Evolutionary conservation across 2,113 vertebrate genomes (phyloP), one percentile per base, ranked within the genome.

Genomic region (Platysteira castanea): DNA sequence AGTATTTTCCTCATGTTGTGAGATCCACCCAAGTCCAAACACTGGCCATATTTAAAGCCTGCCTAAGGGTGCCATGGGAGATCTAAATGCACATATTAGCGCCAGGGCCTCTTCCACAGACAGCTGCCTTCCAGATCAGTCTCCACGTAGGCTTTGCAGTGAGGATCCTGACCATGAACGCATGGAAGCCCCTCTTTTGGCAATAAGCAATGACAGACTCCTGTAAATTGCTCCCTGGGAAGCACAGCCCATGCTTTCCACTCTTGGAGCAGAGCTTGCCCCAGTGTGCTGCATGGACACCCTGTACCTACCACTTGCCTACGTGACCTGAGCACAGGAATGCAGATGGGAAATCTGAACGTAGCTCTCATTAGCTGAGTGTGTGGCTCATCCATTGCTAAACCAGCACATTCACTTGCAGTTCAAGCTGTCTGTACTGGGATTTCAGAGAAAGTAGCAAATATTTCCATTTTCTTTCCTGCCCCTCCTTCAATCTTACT

Each of bases 401-500:
- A 91, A 79, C 63, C 53, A 53, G 65, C 21, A 69, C 3, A 0
- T 41, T 46, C 26, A 11, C 54, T 61, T 57, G 42, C 42, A 37
- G 35, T 56, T 49, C 82, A 41, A 60, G 19, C 17, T 83, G 65
- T 26, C 31, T 50, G 17, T 8, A 22, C 15, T 46, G 33, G 35
- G 52, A 85, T 94, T 93, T 76, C 71, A 50, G 60, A 76, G 74
- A 90, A 90, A 92, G 9, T 21, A 86, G 8, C 35, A 84, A 63
- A 84, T 81, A 88, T 84, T 90, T 93, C 63, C 7, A 4, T 31
- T 61, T 87, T 69, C 26, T 82, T 76, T 60, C 39, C 82, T 86
- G 92, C 70, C 59, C 53, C 82, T 91, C 93, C 95, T 71, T 95
- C 61, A 15, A 1, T 50, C 53, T 91, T 59, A 31, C 46, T 28